These are phyloP conservation scores for Pocillopora verrucosa DNA, from an alignment of 64 coral and sea anemone species.

Conservation along the genomic window DNA sequence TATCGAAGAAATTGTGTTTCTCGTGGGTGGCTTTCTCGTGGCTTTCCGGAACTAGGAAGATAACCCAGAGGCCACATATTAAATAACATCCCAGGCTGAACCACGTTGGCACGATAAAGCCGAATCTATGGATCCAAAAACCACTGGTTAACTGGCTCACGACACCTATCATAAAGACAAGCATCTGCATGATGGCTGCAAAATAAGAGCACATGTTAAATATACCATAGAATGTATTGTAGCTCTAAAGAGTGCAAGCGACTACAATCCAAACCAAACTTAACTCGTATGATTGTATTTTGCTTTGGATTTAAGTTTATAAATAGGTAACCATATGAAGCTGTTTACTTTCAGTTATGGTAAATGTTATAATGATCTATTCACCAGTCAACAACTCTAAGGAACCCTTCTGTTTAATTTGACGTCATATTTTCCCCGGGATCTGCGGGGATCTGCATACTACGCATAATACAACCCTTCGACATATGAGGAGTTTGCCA, in stretches of 20 bases:
- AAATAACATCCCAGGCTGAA: conserved; percentile 54
- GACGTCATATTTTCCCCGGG: no score
- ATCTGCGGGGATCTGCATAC: no score
- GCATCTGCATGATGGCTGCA: conserved; percentile 72
- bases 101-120: conserved; percentile 79
- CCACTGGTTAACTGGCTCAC: conserved; percentile 89
- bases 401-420: no score
- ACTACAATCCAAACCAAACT: not conserved
- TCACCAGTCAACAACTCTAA: no score
- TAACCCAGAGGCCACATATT: conserved; percentile 23
- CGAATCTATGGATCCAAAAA: conserved; percentile 72
- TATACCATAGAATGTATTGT: not conserved
- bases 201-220: not conserved
- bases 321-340: no score
- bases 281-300: no score
- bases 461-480: no score
- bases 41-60: conserved; percentile 74
- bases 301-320: no score
- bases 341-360: no score
- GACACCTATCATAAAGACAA: conserved; percentile 60
- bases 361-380: no score
- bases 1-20: conserved; percentile 35
- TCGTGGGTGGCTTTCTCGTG: not conserved
- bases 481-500: no score
- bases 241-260: not conserved